These are phyloP conservation scores for Zosterops borbonicus DNA, from an alignment of 2,113 vertebrate species.

Conservation along the genomic window DNA sequence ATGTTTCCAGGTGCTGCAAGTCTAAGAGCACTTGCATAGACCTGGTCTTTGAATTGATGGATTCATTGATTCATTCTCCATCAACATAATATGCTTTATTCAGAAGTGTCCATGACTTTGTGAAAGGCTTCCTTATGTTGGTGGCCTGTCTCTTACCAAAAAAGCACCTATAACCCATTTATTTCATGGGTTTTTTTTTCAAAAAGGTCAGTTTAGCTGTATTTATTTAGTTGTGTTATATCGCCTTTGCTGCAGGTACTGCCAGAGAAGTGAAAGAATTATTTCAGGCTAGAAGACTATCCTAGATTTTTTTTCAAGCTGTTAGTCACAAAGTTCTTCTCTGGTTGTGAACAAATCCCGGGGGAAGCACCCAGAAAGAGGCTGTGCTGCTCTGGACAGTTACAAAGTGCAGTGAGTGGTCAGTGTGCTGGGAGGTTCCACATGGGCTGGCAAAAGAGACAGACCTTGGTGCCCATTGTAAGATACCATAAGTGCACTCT, in stretches of 20 bases:
- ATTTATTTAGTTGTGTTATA: background rate
- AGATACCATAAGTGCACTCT: background rate
- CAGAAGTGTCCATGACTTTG: background rate
- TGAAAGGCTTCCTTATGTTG: background rate
- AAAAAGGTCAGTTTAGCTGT: background rate
- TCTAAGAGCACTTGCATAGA: background rate
- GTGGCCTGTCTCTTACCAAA: background rate
- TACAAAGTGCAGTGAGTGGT: background rate
- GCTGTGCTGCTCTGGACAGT: background rate
- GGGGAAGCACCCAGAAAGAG: background rate
- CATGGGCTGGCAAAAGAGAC: accelerated
- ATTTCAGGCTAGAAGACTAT: background rate
- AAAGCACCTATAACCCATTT: background rate
- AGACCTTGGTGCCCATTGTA: background rate
- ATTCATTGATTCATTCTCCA: background rate
- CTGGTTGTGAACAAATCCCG: background rate
- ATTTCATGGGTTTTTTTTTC: background rate
- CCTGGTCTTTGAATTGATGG: background rate
- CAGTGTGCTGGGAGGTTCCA: background rate
- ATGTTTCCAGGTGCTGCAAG: background rate
- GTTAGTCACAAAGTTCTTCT: background rate
- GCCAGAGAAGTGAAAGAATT: background rate
- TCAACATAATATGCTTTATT: background rate
- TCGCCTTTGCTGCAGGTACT: background rate
- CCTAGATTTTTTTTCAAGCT: background rate